Evolutionary conservation across 2,113 vertebrate species (phyloP), one percentile per base, ranked within the genome.

Genomic region (Embiotoca jacksoni): DNA sequence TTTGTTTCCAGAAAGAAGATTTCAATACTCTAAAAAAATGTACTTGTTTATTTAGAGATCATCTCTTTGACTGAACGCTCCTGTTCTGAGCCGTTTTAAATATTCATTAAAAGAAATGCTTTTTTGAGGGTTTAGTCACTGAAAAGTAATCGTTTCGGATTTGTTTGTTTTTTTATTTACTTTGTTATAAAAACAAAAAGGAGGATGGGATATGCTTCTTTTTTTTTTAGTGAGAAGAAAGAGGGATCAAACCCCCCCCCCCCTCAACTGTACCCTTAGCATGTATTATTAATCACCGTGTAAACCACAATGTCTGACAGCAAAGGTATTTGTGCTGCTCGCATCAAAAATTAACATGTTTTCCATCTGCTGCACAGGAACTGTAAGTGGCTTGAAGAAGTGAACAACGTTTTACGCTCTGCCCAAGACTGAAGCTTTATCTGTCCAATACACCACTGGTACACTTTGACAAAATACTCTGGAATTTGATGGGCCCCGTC

Each of bases 291-390:
- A 78, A 87, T 78, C 62, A 46, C 36, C 63, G 72, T 65, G 73
- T 81, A 67, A 68, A 70, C 64, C 37, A 4, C 80, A 47, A 55
- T 54, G 73, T 86, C 85, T 83, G 67, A 88, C 78, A 91, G 88
- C 72, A 81, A 69, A 74, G 75, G 65, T 65, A 79, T 65, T 55
- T 33, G 58, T 58, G 71, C 66, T 85, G 55, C 78, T 75, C 55
- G 52, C 49, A 62, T 87, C 63, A 83, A 59, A 62, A 80, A 72
- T 55, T 3, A 41, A 59, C 44, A 7, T 73, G 37, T 85, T 83
- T 83, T 75, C 23, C 63, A 78, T 59, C 46, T 49, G 6, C 63
- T 73, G 59, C 23, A 52, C 60, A 61, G 39, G 23, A 78, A 73
- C 71, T 70, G 55, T 37, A 77, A 70, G 71, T 14, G 44, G 44